Evolutionary conservation across 2,797 vertebrate genomes (phyloP).

Genomic region (Tragopan temminckii): DNA sequence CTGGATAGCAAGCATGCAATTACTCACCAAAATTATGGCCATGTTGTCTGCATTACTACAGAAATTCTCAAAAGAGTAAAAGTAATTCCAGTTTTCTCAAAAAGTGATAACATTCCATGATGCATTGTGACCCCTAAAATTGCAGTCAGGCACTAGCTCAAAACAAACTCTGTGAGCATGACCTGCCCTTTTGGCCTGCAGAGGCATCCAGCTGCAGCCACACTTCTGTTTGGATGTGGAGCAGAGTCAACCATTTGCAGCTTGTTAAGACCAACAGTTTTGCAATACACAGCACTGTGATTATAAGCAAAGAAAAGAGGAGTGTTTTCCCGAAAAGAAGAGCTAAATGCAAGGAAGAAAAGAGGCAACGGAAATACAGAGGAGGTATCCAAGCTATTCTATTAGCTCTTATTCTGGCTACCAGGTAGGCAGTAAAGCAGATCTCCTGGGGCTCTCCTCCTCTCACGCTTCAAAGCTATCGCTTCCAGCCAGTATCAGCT

Average conservation of each 20-base stretch:
- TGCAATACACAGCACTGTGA: no score
- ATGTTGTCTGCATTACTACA: background rate
- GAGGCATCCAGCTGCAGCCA: background rate
- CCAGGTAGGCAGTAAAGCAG: background rate
- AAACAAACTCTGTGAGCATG: fast-evolving
- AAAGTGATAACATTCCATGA: background rate
- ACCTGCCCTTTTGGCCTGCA: background rate
- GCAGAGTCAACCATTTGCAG: background rate
- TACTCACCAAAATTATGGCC: background rate
- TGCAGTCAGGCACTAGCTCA: fast-evolving
- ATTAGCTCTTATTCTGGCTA: background rate
- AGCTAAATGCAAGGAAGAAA: background rate
- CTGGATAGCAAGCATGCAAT: background rate
- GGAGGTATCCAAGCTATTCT: background rate
- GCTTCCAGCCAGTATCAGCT: background rate
- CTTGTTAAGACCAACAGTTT: background rate
- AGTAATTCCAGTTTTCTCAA: background rate
- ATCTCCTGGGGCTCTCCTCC: background rate
- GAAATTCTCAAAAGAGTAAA: background rate
- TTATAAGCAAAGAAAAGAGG: background rate
- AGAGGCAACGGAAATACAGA: background rate
- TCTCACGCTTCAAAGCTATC: background rate
- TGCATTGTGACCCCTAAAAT: fast-evolving
- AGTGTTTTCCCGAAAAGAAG: background rate
- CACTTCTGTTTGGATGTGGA: background rate